phyloP scores from a whole-genome alignment of 2,113 vertebrate species.

The Petrocephalus microphthalmus region DNA sequence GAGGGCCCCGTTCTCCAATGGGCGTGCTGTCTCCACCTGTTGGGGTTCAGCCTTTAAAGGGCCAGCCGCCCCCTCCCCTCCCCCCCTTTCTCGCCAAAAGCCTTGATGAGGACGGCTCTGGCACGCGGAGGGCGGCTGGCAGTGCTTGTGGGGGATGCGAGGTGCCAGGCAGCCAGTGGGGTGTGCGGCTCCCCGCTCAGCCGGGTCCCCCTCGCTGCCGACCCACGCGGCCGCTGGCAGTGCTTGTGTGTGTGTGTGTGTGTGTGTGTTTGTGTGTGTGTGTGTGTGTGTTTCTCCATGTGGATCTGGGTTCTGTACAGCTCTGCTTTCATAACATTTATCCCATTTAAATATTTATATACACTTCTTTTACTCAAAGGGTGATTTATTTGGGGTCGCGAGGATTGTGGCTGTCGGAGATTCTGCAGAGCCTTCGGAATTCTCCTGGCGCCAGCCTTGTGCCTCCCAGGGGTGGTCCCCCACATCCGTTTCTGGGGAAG shows the following conservation, averaged over 20 bases:
- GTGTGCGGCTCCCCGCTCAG: constrained; percentile 21
- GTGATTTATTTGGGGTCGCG: not conserved
- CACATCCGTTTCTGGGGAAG: not conserved
- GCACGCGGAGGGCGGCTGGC: constrained; percentile 12
- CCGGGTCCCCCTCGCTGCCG: constrained; percentile 19
- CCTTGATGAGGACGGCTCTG: constrained; percentile 36
- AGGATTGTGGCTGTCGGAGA: not conserved
- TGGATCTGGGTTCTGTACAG: not conserved
- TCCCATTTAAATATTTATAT: not conserved
- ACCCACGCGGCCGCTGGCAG: constrained; percentile 25
- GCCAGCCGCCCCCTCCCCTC: not conserved
- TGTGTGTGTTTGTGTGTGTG: not conserved
- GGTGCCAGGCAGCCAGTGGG: constrained; percentile 27
- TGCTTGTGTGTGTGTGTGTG: too few relatives aligned
- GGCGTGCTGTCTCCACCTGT: not conserved
- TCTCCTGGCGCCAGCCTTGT: not conserved
- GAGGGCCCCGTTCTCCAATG: not conserved
- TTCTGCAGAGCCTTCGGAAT: not conserved
- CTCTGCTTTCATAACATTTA: not conserved
- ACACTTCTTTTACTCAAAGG: not conserved
- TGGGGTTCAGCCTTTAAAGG: not conserved
- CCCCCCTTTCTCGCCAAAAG: constrained; percentile 24
- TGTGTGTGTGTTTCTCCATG: not conserved
- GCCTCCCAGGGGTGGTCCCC: not conserved
- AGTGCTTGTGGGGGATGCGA: constrained; percentile 21